Conservation (phyloP, 2,797 vertebrate genomes). For the Rhinoraja longicauda region DNA sequence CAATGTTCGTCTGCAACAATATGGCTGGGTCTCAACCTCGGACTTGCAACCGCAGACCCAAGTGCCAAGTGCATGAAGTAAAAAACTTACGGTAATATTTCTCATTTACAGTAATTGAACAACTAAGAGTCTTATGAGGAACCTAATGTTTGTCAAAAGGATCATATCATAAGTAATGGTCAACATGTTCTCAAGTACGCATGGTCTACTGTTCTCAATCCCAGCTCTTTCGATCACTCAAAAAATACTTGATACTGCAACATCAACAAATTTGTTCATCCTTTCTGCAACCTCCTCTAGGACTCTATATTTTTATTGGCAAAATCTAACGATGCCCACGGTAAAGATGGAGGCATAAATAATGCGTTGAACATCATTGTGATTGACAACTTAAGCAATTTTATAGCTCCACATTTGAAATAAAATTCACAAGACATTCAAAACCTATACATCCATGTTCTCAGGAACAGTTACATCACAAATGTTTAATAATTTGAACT, state of each 20-base stretch:
- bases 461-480: neutral
- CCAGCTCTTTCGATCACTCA: neutral
- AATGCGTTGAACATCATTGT: neutral
- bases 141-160: neutral
- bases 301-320: neutral
- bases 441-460: neutral
- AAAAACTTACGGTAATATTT: constrained; percentile 8
- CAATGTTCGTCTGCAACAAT: constrained; percentile 17
- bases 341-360: constrained; percentile 9
- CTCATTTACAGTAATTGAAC: constrained; percentile 15
- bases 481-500: neutral
- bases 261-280: constrained; percentile 4
- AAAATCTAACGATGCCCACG: neutral
- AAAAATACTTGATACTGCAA: neutral
- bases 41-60: neutral
- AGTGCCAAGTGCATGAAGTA: constrained; percentile 20
- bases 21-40: neutral
- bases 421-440: neutral
- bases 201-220: neutral
- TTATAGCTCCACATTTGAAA: neutral
- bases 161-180: constrained; percentile 14
- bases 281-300: neutral
- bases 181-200: neutral
- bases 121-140: constrained; percentile 7
- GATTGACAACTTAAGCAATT: neutral